Evolutionary conservation across 2,113 vertebrate species (phyloP), one percentile per base, ranked within the genome.

Genomic region (Lophotis ruficrista): DNA sequence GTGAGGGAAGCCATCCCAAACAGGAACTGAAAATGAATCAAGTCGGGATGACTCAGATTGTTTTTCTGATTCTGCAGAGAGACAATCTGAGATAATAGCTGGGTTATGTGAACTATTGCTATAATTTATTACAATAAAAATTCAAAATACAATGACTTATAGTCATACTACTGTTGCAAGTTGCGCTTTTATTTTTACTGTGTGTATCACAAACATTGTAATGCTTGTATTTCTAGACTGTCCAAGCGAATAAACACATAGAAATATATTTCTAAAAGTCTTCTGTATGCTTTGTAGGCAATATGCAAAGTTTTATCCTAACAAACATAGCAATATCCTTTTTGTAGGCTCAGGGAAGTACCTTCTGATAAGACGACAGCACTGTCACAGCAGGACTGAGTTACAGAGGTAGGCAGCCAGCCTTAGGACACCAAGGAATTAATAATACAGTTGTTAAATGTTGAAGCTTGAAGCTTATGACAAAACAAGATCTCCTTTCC

Each of bases 11-110:
- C 23, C 83, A 93, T 97, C 83, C 88, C 91, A 92, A 96, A 97
- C 81, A 95, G 86, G 95, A 97, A 93, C 86, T 91, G 80, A 95
- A 93, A 77, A 91, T 84, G 81, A 95, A 97, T 95, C 86, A 93
- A 92, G 73, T 53, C 4, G 3, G 89, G 31, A 94, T 96, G 95
- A 94, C 81, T 96, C 96, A 95, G 90, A 92, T 79, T 96, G 94
- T 94, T 95, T 97, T 95, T 94, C 79, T 78, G 72, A 96, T 95
- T 95, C 79, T 92, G 83, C 73, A 95, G 78, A 91, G 80, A 94
- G 61, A 80, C 81, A 93, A 96, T 96, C 92, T 93, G 73, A 97
- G 95, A 94, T 96, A 97, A 97, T 96, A 94, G 86, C 69, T 62
- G 69, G 91, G 86, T 96, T 95, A n/a, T 62, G 61, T 87, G 89